These are phyloP conservation scores for Akabosia matsudoensis DNA, from an alignment of 1,140 invertebrate genomes.

Conservation along the genomic window DNA sequence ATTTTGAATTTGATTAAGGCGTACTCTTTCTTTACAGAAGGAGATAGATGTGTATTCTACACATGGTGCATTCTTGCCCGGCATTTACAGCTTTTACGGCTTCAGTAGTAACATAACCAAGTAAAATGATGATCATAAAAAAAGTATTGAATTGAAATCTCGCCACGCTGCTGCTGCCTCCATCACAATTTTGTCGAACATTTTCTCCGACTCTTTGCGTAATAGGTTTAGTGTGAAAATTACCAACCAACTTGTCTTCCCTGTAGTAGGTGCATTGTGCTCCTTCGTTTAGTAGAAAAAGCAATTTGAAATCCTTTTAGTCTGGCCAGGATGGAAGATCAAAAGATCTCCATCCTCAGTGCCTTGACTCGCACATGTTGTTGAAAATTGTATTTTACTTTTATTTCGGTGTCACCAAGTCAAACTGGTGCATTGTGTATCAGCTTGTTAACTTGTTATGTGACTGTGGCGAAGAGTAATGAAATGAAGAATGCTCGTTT, in stretches of 20 bases:
- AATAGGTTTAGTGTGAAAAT: not conserved
- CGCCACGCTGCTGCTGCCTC: not conserved
- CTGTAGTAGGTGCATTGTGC: too few relatives aligned
- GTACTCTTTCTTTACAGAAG: not conserved
- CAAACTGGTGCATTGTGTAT: not conserved
- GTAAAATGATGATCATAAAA: not conserved
- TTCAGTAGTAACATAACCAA: not conserved
- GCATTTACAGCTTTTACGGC: not conserved
- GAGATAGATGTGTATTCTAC: not conserved
- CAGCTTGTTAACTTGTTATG: not conserved
- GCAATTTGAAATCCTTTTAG: too few relatives aligned
- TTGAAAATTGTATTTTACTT: not conserved
- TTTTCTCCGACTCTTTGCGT: not conserved
- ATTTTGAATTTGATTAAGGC: slow-evolving; percentile 20
- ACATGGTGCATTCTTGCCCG: not conserved
- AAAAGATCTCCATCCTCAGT: not conserved
- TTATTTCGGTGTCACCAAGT: not conserved
- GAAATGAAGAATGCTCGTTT: not conserved
- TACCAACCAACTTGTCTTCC: too few relatives aligned
- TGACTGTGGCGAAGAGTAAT: not conserved
- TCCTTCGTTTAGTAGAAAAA: too few relatives aligned
- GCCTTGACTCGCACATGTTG: not conserved
- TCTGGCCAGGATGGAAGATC: too few relatives aligned
- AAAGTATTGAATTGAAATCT: not conserved
- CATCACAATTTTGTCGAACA: not conserved